Conservation (phyloP, 2,888 invertebrate genomes). For the Xylota sylvarum region DNA sequence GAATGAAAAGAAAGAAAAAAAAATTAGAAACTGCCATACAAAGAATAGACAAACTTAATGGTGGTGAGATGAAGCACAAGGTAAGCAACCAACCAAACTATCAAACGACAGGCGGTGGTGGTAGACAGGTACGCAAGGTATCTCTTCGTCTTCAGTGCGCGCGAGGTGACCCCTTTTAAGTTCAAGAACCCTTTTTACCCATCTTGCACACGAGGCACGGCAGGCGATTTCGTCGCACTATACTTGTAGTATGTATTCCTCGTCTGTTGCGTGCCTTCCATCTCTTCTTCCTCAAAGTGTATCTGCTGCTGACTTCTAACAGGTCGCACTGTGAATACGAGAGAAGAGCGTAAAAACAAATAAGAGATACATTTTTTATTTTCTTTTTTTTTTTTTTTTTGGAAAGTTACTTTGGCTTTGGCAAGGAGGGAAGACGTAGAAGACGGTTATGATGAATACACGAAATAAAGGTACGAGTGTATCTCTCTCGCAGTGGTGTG, state of each 20-base stretch:
- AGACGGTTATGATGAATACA: conserved; percentile 4
- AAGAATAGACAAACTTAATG: conserved; percentile 60
- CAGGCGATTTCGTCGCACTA: conserved; percentile 65
- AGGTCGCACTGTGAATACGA: conserved; percentile 29
- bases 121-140: conserved; percentile 69
- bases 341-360: conserved; percentile 21
- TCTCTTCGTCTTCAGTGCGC: conserved; percentile 43
- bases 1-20: conserved; percentile 22
- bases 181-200: conserved; percentile 77
- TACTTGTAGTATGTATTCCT: conserved; percentile 42
- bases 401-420: conserved; percentile 28
- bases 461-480: neutral
- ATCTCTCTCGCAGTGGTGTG: conserved; percentile 15
- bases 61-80: conserved; percentile 68
- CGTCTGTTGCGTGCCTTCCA: conserved; percentile 66
- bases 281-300: conserved; percentile 29
- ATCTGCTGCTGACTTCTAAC: conserved; percentile 14
- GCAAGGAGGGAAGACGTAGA: neutral
- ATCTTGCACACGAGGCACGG: conserved; percentile 74
- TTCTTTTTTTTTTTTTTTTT: conserved; percentile 15
- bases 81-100: conserved; percentile 58
- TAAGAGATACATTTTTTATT: conserved; percentile 17
- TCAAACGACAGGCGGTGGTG: conserved; percentile 42
- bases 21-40: conserved; percentile 55
- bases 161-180: conserved; percentile 76